These are phyloP conservation scores for Hipparchia semele DNA, from an alignment of 2,888 invertebrate genomes.

Conservation along the genomic window DNA sequence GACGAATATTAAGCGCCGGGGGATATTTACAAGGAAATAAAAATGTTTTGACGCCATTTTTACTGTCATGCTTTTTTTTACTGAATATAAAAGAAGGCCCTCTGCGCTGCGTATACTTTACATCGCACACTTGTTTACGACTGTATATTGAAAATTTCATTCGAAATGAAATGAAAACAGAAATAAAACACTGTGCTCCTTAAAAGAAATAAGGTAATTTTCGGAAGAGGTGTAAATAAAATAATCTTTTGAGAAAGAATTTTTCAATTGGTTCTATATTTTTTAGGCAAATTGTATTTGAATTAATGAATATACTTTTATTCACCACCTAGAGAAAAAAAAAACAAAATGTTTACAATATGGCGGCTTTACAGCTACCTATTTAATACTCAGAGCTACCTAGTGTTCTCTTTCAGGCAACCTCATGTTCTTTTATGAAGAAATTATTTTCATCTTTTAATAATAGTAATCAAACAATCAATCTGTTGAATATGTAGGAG, in stretches of 20 bases:
- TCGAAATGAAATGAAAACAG: slow-evolving; percentile 31
- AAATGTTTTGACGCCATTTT: slow-evolving; percentile 63
- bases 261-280: neutral
- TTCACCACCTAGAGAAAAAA: too few relatives aligned
- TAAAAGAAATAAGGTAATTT: neutral
- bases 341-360: too few relatives aligned
- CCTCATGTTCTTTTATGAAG: too few relatives aligned
- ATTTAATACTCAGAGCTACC: too few relatives aligned
- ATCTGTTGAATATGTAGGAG: too few relatives aligned
- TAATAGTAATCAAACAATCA: too few relatives aligned
- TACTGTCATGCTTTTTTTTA: slow-evolving; percentile 47
- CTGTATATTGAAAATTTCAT: slow-evolving; percentile 29
- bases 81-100: slow-evolving; percentile 39
- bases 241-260: slow-evolving; percentile 1
- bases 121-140: slow-evolving; percentile 2
- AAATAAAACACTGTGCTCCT: neutral
- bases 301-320: too few relatives aligned
- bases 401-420: too few relatives aligned
- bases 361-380: too few relatives aligned
- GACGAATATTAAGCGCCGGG: slow-evolving; percentile 70
- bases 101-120: slow-evolving; percentile 11
- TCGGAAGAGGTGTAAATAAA: slow-evolving; percentile 1
- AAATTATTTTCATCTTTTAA: too few relatives aligned
- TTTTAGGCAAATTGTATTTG: too few relatives aligned
- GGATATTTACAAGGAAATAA: slow-evolving; percentile 69